A percentile compares a stretch with the other conserved stretches of the same genome.
phyloP scores from a whole-genome alignment of 2,888 invertebrate species.

The Bursaphelenchus okinawaensis region DNA sequence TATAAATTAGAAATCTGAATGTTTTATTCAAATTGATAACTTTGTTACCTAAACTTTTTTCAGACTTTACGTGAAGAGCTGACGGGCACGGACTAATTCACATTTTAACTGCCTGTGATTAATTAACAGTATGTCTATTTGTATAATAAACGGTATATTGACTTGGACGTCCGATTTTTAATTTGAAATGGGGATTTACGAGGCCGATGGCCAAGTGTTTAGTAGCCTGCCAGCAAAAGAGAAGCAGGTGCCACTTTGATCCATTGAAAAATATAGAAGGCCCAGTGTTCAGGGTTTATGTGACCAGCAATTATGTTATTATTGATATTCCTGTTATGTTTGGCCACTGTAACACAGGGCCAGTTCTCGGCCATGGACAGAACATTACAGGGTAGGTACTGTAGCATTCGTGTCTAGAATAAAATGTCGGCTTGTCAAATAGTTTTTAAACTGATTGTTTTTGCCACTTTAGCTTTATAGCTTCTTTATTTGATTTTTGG shows the following conservation, averaged over 20 bases:
- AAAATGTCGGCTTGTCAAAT: too few relatives aligned
- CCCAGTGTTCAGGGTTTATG: background rate
- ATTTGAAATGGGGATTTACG: background rate
- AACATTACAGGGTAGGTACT: constrained; percentile 25
- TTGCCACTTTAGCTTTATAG: too few relatives aligned
- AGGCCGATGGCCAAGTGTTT: too few relatives aligned
- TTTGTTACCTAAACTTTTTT: too few relatives aligned
- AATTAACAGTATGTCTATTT: background rate
- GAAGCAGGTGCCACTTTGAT: background rate
- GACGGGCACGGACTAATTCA: too few relatives aligned
- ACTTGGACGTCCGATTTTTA: background rate
- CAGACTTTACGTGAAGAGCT: too few relatives aligned
- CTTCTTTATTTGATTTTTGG: too few relatives aligned
- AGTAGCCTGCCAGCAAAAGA: background rate
- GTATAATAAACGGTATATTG: background rate
- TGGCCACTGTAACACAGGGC: background rate
- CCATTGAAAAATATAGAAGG: background rate
- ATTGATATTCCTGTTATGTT: background rate
- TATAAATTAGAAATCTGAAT: too few relatives aligned
- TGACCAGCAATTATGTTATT: background rate
- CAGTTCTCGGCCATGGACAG: constrained; percentile 24
- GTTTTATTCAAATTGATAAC: too few relatives aligned
- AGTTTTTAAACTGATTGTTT: too few relatives aligned
- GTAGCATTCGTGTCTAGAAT: too few relatives aligned
- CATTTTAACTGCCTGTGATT: background rate